Percentiles rank a stretch among this genome's conserved stretches.
phyloP scores from a whole-genome alignment of 2,888 invertebrate species.

The Calephelis perditalis region DNA sequence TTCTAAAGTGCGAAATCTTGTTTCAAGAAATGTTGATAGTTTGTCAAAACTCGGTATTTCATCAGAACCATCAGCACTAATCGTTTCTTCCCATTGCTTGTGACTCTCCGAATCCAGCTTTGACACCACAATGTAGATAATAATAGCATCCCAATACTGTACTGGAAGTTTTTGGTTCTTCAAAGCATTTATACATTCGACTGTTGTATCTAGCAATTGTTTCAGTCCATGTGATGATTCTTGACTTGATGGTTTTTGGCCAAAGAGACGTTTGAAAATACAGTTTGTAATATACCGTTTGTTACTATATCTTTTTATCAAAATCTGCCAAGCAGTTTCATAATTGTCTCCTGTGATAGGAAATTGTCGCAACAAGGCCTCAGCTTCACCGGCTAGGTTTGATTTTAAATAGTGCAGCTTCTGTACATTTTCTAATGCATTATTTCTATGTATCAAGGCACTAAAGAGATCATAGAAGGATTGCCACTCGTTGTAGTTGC shows the following conservation, averaged over 20 bases:
- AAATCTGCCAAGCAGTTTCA: slow-evolving; percentile 26
- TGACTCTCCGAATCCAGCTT: slow-evolving; percentile 30
- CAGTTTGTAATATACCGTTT: slow-evolving; percentile 25
- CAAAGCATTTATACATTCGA: slow-evolving; percentile 27
- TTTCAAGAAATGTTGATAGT: slow-evolving; percentile 24
- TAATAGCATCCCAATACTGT: slow-evolving; percentile 26
- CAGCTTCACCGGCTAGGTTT: slow-evolving; percentile 16
- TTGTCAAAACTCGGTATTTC: slow-evolving; percentile 20
- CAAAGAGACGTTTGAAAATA: slow-evolving; percentile 29
- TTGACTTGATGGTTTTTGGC: slow-evolving; percentile 23
- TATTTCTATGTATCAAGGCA: slow-evolving; percentile 12
- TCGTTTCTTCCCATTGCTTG: slow-evolving; percentile 28
- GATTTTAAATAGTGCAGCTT: slow-evolving; percentile 12
- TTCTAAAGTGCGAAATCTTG: slow-evolving; percentile 27
- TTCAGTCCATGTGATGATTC: slow-evolving; percentile 28
- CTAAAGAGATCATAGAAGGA: slow-evolving; percentile 14
- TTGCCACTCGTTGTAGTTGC: slow-evolving; percentile 12
- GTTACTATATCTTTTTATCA: slow-evolving; percentile 26
- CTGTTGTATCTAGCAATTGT: slow-evolving; percentile 32
- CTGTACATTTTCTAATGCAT: neutral
- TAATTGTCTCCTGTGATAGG: slow-evolving; percentile 26
- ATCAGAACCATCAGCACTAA: neutral
- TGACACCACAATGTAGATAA: slow-evolving; percentile 24
- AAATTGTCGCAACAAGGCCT: slow-evolving; percentile 14
- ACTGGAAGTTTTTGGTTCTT: slow-evolving; percentile 24